Evolutionary conservation across 2,797 vertebrate species (phyloP).

Genomic region (Coracias cyanogaster): DNA sequence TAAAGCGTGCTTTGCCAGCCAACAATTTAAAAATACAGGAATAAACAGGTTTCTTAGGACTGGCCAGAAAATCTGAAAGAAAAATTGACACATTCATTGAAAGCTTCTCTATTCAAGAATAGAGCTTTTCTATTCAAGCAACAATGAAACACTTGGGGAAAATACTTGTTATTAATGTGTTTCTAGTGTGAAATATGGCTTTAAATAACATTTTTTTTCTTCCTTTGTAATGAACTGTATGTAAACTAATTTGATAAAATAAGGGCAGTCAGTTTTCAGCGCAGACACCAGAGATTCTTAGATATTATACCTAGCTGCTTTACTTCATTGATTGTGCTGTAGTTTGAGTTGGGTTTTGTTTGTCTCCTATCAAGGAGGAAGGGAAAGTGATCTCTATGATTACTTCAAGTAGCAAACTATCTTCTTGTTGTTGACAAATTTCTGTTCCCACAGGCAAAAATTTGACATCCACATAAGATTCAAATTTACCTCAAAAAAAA

Average conservation of each 20-base stretch:
- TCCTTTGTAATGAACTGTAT: background rate
- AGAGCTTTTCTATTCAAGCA: conserved; percentile 5
- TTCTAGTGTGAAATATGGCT: background rate
- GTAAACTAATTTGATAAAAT: background rate
- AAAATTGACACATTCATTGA: conserved; percentile 43
- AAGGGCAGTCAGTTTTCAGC: background rate
- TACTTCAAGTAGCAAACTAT: background rate
- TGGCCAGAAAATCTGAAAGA: conserved; percentile 86
- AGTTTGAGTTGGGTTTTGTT: background rate
- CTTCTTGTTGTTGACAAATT: background rate
- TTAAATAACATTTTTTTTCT: background rate
- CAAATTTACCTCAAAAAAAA: background rate
- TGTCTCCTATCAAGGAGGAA: background rate
- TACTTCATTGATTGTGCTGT: background rate
- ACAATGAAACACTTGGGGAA: background rate
- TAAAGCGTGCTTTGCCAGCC: conserved; percentile 86
- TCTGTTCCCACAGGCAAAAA: background rate
- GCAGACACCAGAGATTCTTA: background rate
- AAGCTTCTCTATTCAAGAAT: background rate
- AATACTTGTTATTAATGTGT: background rate
- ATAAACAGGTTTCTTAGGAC: conserved; percentile 84
- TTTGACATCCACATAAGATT: background rate
- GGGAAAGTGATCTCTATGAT: background rate
- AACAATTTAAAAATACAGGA: conserved; percentile 86
- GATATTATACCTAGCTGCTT: background rate